phyloP scores from a whole-genome alignment of 2,113 vertebrate genomes.

The Chiloscyllium plagiosum region DNA sequence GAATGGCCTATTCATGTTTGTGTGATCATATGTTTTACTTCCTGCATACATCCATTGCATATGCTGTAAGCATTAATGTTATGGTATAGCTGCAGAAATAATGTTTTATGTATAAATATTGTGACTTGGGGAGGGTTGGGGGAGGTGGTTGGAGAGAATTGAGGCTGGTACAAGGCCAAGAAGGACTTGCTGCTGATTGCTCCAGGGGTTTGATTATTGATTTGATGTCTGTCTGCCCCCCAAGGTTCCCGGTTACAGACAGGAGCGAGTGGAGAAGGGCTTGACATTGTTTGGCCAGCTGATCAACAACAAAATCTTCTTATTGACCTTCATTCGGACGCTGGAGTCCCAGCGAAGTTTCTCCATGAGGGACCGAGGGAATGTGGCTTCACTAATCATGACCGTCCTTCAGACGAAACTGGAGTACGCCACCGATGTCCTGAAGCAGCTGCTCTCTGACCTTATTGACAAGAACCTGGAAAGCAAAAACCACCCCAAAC shows the following conservation, averaged over 20 bases:
- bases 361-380: constrained; percentile 94
- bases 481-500: constrained; percentile 97
- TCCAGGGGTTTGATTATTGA: not conserved
- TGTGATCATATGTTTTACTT: not conserved
- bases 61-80: not conserved
- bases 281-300: constrained; percentile 93
- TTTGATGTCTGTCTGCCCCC: not conserved
- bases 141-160: too few relatives aligned
- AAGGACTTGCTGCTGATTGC: not conserved
- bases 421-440: constrained; percentile 91
- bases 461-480: constrained; percentile 98
- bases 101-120: not conserved
- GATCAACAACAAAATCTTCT: constrained; percentile 95
- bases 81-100: not conserved
- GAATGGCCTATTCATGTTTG: too few relatives aligned
- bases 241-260: constrained; percentile 91
- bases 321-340: constrained; percentile 92
- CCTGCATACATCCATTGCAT: not conserved
- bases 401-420: constrained; percentile 92
- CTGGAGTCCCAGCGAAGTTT: constrained; percentile 92
- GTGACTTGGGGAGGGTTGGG: not conserved
- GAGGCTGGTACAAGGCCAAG: not conserved
- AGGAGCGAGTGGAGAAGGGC: constrained; percentile 91
- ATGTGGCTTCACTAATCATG: constrained; percentile 95
- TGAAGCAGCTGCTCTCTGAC: constrained; percentile 91